Base-by-base conservation (phyloP, 2,113 vertebrate genomes). In the Tyrannus savana region DNA sequence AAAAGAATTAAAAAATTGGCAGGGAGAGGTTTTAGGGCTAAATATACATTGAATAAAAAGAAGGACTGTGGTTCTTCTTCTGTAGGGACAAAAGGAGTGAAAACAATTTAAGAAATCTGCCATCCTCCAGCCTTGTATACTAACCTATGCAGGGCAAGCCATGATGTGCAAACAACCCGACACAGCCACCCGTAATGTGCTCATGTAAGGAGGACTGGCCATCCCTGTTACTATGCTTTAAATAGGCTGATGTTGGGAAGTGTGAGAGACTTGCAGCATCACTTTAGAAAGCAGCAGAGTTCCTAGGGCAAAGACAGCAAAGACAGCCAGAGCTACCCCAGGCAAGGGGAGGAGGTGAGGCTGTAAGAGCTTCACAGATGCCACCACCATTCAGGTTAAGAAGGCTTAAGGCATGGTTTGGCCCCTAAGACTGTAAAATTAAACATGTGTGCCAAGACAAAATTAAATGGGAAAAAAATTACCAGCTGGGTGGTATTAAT, bases 211-310 rank as follows among this genome's bases (percentile, higher is more conserved):
- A 83, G 30, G 42, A 53, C 22, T 0, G 3, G 24, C 21, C 62
- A 41, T 23, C 24, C 17, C 30, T 31, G 4, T 3, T 24, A 21
- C 44, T 22, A 9, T 24, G 24, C 69, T 75, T 9, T 28, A 30
- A 67, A 35, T 4, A 52, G 46, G 37, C 19, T 82, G 37, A 6
- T 23, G 30, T 7, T n/a, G 46, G 15, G 18, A 84, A 63, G 27
- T 0, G 0, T 15, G 35, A 75, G 55, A 78, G 42, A 59, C 12
- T 35, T 41, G 24, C 46, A 79, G 84, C 19, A 33, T 35, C 0
- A 0, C 47, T 84, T 66, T 58, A 58, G 67, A 89, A 88, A 42
- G 37, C 16, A 35, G 55, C 35, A 64, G 44, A 71, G 17, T 6
- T 91, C n/a, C 73, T 18, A 56, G 15, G 41, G 42, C 37, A 60